Evolutionary conservation across 2,888 invertebrate genomes (phyloP).

Genomic region (Sminthurides aquaticus): DNA sequence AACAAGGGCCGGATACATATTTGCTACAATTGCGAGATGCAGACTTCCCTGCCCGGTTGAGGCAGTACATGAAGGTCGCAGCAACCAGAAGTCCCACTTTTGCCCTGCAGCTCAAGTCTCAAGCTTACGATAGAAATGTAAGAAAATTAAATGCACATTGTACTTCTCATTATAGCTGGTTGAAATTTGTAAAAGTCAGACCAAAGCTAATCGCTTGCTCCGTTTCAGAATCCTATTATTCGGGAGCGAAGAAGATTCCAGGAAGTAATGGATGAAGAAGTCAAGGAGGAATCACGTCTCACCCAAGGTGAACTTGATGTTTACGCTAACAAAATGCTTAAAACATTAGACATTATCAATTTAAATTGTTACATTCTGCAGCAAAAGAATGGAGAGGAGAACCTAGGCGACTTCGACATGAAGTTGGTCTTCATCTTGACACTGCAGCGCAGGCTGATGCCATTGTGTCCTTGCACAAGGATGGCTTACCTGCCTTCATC

Average conservation of each 20-base stretch:
- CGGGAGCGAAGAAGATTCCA: conserved; percentile 84
- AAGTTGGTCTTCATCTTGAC: conserved; percentile 75
- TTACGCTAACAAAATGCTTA: not conserved
- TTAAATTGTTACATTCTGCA: conserved; percentile 1
- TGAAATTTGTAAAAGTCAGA: not conserved
- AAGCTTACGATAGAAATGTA: conserved; percentile 39
- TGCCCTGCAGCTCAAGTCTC: conserved; percentile 38
- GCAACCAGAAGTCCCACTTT: conserved; percentile 63
- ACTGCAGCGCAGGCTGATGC: conserved; percentile 82
- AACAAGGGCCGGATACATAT: conserved; percentile 94
- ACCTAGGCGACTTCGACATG: conserved; percentile 69
- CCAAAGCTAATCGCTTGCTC: conserved; percentile 3
- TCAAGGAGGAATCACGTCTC: conserved; percentile 83
- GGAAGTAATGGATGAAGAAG: conserved; percentile 92
- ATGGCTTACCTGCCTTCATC: conserved; percentile 64
- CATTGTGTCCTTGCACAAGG: conserved; percentile 62
- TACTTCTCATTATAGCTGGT: not conserved
- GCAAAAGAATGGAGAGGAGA: conserved; percentile 27
- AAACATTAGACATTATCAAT: not conserved
- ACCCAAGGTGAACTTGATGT: conserved; percentile 53
- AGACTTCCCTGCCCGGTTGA: conserved; percentile 84
- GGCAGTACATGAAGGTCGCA: conserved; percentile 92
- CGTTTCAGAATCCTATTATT: conserved; percentile 65
- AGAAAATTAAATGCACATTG: conserved; percentile 1
- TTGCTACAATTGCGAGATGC: conserved; percentile 87